Base-by-base conservation (phyloP, 2,888 invertebrate genomes). In the Salpingus planirostris region DNA sequence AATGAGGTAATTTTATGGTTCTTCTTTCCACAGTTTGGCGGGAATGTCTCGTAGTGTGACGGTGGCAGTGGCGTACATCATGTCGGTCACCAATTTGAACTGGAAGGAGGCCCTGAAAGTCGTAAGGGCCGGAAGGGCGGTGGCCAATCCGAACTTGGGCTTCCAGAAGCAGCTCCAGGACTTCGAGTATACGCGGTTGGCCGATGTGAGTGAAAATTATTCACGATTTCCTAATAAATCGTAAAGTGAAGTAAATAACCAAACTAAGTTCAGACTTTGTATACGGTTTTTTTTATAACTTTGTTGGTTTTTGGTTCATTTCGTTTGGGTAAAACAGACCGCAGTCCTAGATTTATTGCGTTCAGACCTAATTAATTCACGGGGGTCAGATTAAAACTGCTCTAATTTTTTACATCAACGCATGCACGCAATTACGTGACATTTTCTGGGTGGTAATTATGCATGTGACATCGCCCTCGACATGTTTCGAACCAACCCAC, bases 31-130 rank as follows among this genome's bases (percentile, higher is more conserved):
- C 68, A 91, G 91, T 65, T 68, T 96, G 58, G 96, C 95, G 11
- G 96, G 96, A 15, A 92, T 96, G 82, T 95, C 95, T 1, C 78
- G 96, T 12, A 93, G 93, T 56, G 95, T 95, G 45, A 93, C 96
- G 0, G 86, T 96, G 31, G 88, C 90, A 0, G 90, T 92, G 34
- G 95, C 95, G 22, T 96, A 96, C 68, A 85, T 96, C 43, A 95
- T 96, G 93, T 85, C 90, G 25, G 88, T 86, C 39, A 92, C 95
- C 14, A 71, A 80, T 40, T 73, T 95, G 27, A 81, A 76, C 33
- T 93, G 92, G 90, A 85, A 90, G 50, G 93, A 95, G 56, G 83
- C 92, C 1, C 68, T 95, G 40, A 91, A 93, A 67, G 90, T 92
- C 39, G 90, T 96, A 28, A 75, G 92, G 40, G 89, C 89, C 1